phyloP scores from a whole-genome alignment of 2,113 vertebrate species.

The Phrynosoma blainvillii region DNA sequence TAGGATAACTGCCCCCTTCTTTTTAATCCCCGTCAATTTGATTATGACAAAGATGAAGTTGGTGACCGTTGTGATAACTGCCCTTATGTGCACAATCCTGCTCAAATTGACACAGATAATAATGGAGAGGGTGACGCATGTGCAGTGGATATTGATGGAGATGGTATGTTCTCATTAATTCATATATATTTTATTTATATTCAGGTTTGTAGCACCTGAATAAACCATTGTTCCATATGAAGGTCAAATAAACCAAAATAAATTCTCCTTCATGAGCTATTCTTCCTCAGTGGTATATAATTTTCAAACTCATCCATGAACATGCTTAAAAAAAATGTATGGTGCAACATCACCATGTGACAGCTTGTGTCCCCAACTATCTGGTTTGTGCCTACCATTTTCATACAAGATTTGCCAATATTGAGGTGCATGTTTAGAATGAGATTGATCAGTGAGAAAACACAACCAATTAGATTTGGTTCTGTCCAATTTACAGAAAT shows the following conservation, averaged over 20 bases:
- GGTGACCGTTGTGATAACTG: conserved; percentile 98
- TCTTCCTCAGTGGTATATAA: not conserved
- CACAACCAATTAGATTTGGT: not conserved
- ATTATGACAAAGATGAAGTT: conserved; percentile 97
- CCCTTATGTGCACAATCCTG: conserved; percentile 93
- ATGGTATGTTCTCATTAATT: conserved; percentile 80
- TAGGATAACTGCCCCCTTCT: conserved; percentile 96
- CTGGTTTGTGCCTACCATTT: not conserved
- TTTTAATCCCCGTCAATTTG: conserved; percentile 94
- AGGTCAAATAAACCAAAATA: too few species aligned
- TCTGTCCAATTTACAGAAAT: not conserved
- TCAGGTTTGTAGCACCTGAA: not conserved
- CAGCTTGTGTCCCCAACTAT: not conserved
- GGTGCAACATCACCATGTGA: not conserved
- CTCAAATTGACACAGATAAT: conserved; percentile 93
- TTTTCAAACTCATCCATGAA: fast-evolving
- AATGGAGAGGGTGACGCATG: conserved; percentile 96
- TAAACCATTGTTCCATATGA: not conserved
- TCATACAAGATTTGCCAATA: not conserved
- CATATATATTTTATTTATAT: not conserved
- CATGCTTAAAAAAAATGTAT: not conserved
- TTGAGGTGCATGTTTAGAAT: not conserved
- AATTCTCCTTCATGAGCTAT: not conserved
- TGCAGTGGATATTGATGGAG: conserved; percentile 94
- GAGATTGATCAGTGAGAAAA: not conserved